Evolutionary conservation across 2,888 invertebrate genomes (phyloP), one percentile per base, ranked within the genome.

Genomic region (Folsomia candida): DNA sequence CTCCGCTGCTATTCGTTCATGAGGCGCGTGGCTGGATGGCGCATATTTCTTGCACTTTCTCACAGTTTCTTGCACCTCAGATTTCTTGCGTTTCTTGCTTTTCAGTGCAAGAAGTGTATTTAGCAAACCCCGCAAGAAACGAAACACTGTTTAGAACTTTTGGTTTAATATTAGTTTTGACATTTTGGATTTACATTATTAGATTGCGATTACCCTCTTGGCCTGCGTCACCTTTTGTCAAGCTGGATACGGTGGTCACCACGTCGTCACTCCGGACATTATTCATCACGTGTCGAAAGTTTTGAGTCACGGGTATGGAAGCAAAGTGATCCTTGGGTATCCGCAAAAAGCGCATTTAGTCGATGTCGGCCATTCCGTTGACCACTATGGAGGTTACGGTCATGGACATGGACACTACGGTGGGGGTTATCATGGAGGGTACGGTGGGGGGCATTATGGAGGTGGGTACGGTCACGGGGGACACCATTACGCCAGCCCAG

Each of bases 271-370:
- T 58, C 69, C 66, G 25, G 65, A 71, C 9, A 69, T 74, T 22
- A 67, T 71, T 69, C 54, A 67, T 37, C 67, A 64, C 9, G 71
- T 71, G 1, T 27, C 69, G 24, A 69, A 69, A 25, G 71, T 74
- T 3, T 68, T 74, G 1, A 69, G 69, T 27, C 64, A 69, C n/a
- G 67, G 63, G 14, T 66, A 74, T 25, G 71, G 71, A 20, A 63
- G 65, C 20, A 71, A 74, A 18, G 69, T 74, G 14, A 37, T 74
- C 4, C 47, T 74, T 28, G 57, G 61, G 2, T 69, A 74, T 28
- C 74, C 74, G n/a, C 25, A 69, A 61, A 71, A 69, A 11, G 74
- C 71, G 0, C 65, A 74, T 70, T 51, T 74, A 27, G 74, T 71
- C 9, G 71, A 71, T 47, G 64, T 61, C 6, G 54, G n/a, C 54